phyloP scores from a whole-genome alignment of 2,797 vertebrate species.

The Microctenopoma lineatum region DNA sequence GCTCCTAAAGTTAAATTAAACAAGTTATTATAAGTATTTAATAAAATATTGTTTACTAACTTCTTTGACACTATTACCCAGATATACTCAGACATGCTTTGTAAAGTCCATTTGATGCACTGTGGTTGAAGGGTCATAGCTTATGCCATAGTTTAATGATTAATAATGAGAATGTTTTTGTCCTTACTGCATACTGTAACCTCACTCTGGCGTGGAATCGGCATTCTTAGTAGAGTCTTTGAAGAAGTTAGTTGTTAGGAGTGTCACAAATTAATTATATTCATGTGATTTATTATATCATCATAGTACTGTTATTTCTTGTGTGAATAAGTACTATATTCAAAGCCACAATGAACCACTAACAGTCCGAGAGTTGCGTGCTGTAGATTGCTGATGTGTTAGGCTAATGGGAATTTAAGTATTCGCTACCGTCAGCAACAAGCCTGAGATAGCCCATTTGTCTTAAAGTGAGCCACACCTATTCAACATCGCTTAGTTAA shows the following conservation, averaged over 20 bases:
- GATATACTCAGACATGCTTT: conserved; percentile 38
- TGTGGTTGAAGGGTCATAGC: conserved; percentile 31
- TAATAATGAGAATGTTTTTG: conserved; percentile 54
- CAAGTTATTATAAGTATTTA: conserved; percentile 39
- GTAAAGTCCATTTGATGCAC: conserved; percentile 22
- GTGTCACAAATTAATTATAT: conserved; percentile 55
- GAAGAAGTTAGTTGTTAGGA: conserved; percentile 15
- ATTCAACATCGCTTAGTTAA: conserved; percentile 66
- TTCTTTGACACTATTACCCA: conserved; percentile 38
- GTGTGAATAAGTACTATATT: conserved; percentile 43
- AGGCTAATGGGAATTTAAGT: conserved; percentile 71
- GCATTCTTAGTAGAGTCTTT: conserved; percentile 17
- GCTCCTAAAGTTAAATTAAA: conserved; percentile 22
- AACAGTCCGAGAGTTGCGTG: conserved; percentile 60
- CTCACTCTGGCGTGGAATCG: conserved; percentile 17
- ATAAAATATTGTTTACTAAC: conserved; percentile 39
- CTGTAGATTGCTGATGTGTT: conserved; percentile 45
- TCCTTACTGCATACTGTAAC: conserved; percentile 14
- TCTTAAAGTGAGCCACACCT: conserved; percentile 63
- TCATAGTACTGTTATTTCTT: conserved; percentile 40
- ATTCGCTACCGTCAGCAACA: conserved; percentile 62
- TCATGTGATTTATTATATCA: conserved; percentile 53
- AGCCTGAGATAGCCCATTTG: conserved; percentile 60
- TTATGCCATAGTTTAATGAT: conserved; percentile 49
- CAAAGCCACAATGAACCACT: conserved; percentile 46